Evolutionary conservation across 2,797 vertebrate genomes (phyloP), one percentile per base, ranked within the genome.

Genomic region (Hybognathus amarus): DNA sequence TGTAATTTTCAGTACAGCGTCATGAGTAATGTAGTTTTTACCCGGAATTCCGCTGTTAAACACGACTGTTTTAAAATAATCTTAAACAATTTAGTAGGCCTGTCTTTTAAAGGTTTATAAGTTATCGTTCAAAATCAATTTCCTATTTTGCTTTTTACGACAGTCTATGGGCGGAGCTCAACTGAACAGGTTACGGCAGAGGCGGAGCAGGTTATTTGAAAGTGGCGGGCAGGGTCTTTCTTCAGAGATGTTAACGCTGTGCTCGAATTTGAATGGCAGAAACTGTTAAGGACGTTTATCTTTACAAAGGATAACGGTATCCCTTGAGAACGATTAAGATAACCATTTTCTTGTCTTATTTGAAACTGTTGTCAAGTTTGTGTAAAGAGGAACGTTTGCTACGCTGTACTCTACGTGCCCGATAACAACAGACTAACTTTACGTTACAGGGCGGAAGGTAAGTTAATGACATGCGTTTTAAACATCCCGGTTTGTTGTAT

Each of bases 151-250:
- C 27, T 8, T 64, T 63, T 30, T 59, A 33, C 6, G 56, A 24
- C n/a, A 0, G n/a, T 61, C 24, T 61, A 15, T 61, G 59, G 67
- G 68, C 56, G 83, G 38, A 52, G 20, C 17, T 50, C 20, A 27
- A 18, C 6, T 2, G 0, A 45, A 18, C 30, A 36, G 36, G 15
- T 20, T 10, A 85, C 82, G 88, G 36, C 2, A 5, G 1, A 12
- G 87, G 84, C 12, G 87, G 87, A 84, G 85, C 78, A 69, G 54
- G 56, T 1, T 3, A 88, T 96, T 95, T 95, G 91, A 96, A 96
- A 94, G 89, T 95, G 93, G 95, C 94, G 95, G 92, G 93, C 87
- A 83, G 83, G 15, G 24, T 42, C 17, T 67, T 81, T 59, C 22
- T 70, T 38, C 9, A 30, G 33, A 24, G n/a, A 67, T 33, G 22